phyloP scores from a whole-genome alignment of 2,888 invertebrate genomes.

The Mimas tiliae region DNA sequence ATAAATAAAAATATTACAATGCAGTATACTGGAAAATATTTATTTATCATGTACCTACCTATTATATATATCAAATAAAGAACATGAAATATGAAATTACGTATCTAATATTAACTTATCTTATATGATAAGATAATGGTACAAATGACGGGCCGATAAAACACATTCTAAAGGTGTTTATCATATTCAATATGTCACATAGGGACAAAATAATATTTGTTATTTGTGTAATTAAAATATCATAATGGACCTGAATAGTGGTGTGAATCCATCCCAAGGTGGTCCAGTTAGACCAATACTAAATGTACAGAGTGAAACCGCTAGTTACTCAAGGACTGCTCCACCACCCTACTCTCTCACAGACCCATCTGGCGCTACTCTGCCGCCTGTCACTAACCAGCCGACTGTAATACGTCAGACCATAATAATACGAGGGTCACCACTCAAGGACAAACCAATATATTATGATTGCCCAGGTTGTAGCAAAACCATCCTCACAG shows the following conservation, averaged over 20 bases:
- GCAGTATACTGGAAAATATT: neutral
- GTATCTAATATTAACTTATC: slow-evolving; percentile 49
- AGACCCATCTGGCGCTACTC: slow-evolving; percentile 30
- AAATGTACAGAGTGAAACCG: slow-evolving; percentile 44
- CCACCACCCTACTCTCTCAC: slow-evolving; percentile 67
- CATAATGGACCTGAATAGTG: slow-evolving; percentile 50
- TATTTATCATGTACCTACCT: neutral
- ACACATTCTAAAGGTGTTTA: slow-evolving; percentile 42
- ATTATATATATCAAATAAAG: slow-evolving; percentile 15
- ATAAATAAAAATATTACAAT: slow-evolving; percentile 31
- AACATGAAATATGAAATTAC: slow-evolving; percentile 33
- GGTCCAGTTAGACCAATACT: slow-evolving; percentile 42
- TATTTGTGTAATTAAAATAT: slow-evolving; percentile 34
- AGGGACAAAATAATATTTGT: slow-evolving; percentile 35
- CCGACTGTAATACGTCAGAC: slow-evolving; percentile 58
- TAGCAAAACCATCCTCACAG: slow-evolving; percentile 62
- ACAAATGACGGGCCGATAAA: slow-evolving; percentile 49
- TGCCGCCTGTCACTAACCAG: slow-evolving; percentile 40
- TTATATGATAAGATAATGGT: slow-evolving; percentile 55
- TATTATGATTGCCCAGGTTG: slow-evolving; percentile 65
- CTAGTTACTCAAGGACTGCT: slow-evolving; percentile 49
- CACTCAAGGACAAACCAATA: slow-evolving; percentile 58
- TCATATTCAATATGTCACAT: slow-evolving; percentile 50
- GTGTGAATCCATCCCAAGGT: slow-evolving; percentile 44
- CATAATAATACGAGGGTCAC: slow-evolving; percentile 55